Base-by-base conservation (phyloP, 2,113 vertebrate species). In the Sialia sialis region DNA sequence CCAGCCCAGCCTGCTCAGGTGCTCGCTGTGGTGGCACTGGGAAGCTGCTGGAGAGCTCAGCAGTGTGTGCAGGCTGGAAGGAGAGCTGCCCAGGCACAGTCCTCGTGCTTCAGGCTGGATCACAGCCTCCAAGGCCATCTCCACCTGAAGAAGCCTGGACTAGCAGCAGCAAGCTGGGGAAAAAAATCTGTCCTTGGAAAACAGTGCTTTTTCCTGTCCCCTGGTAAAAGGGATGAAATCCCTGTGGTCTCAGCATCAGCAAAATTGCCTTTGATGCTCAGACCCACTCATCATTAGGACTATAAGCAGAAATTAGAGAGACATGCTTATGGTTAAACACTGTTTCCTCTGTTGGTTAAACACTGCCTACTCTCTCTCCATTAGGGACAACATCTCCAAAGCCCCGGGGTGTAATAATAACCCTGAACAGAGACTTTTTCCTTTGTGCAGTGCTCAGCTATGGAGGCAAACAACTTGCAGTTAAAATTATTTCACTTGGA, bases 331-430 rank as follows among this genome's bases (percentile, higher is more conserved):
- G 49, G 87, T 83, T 95, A 96, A 96, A 94, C 89, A 63, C 27
- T 38, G 9, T 90, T 88, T 95, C 87, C 51, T 80, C 84, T 94
- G 82, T 87, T 94, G 78, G 81, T 89, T 95, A 94, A 97, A 93
- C 85, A 86, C 90, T 41, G 25, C 69, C 46, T 88, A 41, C 48
- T 92, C 64, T 83, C 36, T 63, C 52, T 84, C 60, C 83, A 49
- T 83, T 89, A 96, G 82, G 43, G 39, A 41, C 41, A 95, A 51
- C 36, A 52, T 38, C 76, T 88, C 79, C 79, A 56, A 83, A 92
- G 79, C 90, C 58, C 60, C 3, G 0, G 30, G 29, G 36, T 74
- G 82, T 84, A 66, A 94, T 59, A 90, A 73, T 46, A 90, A 78
- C 56, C 34, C 72, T 17, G 17, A 90, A 54, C 0, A 0, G 52